phyloP scores from a whole-genome alignment of 1,140 invertebrate species.

The Muscidifurax raptorellus region DNA sequence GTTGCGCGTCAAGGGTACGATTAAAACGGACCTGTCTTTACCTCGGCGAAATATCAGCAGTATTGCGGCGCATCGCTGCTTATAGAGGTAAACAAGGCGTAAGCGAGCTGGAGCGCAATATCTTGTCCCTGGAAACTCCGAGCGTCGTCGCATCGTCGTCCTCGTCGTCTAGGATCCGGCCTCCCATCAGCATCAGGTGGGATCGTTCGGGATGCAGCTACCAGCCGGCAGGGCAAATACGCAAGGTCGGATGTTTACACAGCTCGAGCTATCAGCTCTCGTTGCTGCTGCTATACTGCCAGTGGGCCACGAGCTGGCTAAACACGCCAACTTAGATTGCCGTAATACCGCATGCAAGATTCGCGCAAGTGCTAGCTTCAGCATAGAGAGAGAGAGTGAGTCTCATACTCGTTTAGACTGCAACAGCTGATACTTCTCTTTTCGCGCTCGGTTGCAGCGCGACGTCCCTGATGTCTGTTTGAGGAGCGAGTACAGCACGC shows the following conservation, averaged over 20 bases:
- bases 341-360: conserved; percentile 57
- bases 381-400: not conserved
- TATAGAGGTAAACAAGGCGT: conserved; percentile 60
- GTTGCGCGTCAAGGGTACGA: conserved; percentile 4
- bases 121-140: conserved; percentile 49
- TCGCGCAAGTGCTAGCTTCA: not conserved
- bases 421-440: not conserved
- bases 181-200: conserved; percentile 34
- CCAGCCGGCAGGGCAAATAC: conserved; percentile 63
- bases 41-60: not conserved
- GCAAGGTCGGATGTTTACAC: conserved; percentile 62
- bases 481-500: not conserved
- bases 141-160: too few relatives aligned
- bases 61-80: not conserved
- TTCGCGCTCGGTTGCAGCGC: not conserved
- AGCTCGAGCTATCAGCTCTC: conserved; percentile 61
- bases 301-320: conserved; percentile 62
- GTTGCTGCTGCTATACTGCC: conserved; percentile 37
- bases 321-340: conserved; percentile 69
- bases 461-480: not conserved
- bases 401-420: not conserved
- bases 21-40: conserved; percentile 20
- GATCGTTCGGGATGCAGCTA: conserved; percentile 53
- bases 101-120: conserved; percentile 62
- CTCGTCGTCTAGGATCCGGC: not conserved